Percentiles rank a stretch among this genome's conserved stretches.
These are phyloP conservation scores for Channa argus DNA, from an alignment of 2,113 vertebrate genomes.

Conservation along the genomic window DNA sequence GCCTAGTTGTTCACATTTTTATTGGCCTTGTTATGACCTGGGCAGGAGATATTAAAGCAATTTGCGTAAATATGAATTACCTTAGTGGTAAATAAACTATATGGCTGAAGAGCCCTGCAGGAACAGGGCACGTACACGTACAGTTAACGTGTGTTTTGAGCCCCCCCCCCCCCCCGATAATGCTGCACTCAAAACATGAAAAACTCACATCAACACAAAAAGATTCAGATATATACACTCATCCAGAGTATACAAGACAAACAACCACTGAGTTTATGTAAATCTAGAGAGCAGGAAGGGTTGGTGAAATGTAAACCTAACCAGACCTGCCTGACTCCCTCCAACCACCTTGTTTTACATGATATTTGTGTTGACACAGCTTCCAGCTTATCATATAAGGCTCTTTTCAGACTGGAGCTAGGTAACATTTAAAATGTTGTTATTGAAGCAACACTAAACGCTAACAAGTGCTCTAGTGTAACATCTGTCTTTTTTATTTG, in stretches of 20 bases:
- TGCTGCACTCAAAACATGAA: slow-evolving; percentile 12
- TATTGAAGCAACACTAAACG: too few relatives aligned
- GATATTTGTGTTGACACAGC: too few relatives aligned
- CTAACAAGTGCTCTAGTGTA: too few relatives aligned
- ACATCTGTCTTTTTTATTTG: too few relatives aligned
- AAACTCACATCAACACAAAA: not conserved
- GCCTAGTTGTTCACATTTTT: slow-evolving; percentile 34
- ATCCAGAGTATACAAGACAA: not conserved
- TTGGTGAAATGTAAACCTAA: not conserved
- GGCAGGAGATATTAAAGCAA: slow-evolving; percentile 27
- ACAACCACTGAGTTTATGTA: slow-evolving; percentile 17
- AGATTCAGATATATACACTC: not conserved
- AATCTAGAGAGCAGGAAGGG: slow-evolving; percentile 27
- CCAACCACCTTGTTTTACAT: too few relatives aligned
- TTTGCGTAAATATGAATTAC: slow-evolving; percentile 47
- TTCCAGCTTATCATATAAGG: too few relatives aligned
- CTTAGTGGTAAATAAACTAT: not conserved
- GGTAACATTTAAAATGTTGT: too few relatives aligned
- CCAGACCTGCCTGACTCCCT: too few relatives aligned
- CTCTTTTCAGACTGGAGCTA: too few relatives aligned
- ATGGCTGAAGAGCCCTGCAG: slow-evolving; percentile 14
- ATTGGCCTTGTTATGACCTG: slow-evolving; percentile 11
- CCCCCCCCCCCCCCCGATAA: too few relatives aligned
- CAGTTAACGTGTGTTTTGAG: not conserved
- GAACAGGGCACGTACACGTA: not conserved